A percentile compares a stretch with the other conserved stretches of the same genome.
phyloP scores from a whole-genome alignment of 2,113 vertebrate species.

The Nicator chloris region DNA sequence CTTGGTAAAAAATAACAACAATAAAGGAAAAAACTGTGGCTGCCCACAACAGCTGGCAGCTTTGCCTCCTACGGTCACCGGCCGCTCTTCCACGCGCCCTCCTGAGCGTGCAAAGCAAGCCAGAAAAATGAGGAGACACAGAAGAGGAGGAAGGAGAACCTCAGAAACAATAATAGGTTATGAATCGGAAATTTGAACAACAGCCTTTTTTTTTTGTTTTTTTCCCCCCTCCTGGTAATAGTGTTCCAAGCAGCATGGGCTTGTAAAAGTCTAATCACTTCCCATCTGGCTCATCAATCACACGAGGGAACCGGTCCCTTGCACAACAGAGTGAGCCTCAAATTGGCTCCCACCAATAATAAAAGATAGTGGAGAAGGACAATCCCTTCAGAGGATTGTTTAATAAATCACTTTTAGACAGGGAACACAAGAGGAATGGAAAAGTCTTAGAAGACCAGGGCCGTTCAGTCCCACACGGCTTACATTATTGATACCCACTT shows the following conservation, averaged over 20 bases:
- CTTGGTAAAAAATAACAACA: not conserved
- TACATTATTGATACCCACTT: not conserved
- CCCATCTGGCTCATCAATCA: conserved; percentile 59
- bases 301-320: not conserved
- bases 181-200: conserved; percentile 29
- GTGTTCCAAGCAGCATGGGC: conserved; percentile 34
- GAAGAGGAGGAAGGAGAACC: not conserved
- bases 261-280: conserved; percentile 59
- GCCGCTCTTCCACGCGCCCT: not conserved
- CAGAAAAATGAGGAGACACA: not conserved
- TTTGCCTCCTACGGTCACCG: not conserved
- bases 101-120: not conserved
- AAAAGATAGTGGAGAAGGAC: conserved; percentile 8
- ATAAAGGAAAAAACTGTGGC: not conserved
- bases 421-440: not conserved
- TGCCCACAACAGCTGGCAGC: not conserved
- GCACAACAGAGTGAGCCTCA: not conserved
- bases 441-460: not conserved
- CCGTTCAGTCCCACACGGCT: not conserved
- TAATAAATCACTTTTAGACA: conserved; percentile 50
- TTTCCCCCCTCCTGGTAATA: not conserved
- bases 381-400: not conserved
- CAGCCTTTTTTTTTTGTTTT: not conserved
- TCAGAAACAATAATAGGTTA: not conserved
- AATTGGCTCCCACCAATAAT: conserved; percentile 32